A percentile compares a stretch with the other conserved stretches of the same genome.
phyloP scores from a whole-genome alignment of 2,888 invertebrate species.

The Troides oblongomaculatus region DNA sequence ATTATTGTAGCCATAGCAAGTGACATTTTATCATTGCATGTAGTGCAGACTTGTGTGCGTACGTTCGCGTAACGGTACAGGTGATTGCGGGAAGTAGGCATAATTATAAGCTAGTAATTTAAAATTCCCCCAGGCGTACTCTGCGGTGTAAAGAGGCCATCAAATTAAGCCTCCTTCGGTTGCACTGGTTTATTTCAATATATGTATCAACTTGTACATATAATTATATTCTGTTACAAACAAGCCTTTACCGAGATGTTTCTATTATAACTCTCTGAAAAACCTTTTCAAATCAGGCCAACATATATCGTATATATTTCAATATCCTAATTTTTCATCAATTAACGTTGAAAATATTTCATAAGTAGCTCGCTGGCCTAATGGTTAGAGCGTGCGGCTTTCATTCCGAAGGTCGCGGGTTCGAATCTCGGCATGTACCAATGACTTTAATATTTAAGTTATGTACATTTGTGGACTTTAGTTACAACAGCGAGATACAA shows the following conservation, averaged over 20 bases:
- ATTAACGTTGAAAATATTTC: no score
- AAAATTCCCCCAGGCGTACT: neutral
- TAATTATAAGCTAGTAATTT: slow-evolving; percentile 2
- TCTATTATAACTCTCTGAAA: neutral
- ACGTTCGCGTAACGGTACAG: neutral
- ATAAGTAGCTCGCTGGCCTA: no score
- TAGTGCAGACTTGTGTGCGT: slow-evolving; percentile 3
- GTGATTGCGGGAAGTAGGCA: neutral
- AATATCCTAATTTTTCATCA: no score
- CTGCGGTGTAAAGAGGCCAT: neutral
- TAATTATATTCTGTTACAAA: neutral
- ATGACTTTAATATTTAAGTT: no score
- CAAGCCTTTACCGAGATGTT: neutral
- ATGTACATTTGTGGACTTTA: no score
- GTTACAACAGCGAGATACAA: no score
- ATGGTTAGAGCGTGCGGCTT: no score
- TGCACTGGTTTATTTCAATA: slow-evolving; percentile 7
- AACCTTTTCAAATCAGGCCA: no score
- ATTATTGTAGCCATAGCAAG: neutral
- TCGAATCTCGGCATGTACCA: no score
- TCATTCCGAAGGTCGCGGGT: no score
- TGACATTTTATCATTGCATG: neutral
- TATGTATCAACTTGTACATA: neutral
- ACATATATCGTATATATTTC: no score
- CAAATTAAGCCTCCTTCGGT: neutral